Evolutionary conservation across 2,888 invertebrate genomes (phyloP).

Genomic region (Callyntrura guangdongensis): DNA sequence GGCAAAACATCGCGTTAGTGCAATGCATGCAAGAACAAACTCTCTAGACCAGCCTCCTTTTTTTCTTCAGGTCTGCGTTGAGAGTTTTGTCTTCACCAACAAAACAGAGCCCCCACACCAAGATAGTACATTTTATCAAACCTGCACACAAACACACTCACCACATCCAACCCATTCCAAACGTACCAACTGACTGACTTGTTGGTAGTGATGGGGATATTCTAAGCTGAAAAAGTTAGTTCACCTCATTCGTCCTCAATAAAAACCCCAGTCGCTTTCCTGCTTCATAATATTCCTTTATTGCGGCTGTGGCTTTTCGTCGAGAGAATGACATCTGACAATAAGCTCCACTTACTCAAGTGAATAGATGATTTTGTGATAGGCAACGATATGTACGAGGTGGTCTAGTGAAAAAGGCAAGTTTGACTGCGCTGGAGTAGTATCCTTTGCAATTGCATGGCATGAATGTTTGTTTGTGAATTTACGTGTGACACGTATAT

Average conservation of each 20-base stretch:
- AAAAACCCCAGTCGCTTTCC: no score
- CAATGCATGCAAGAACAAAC: neutral
- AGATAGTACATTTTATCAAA: neutral
- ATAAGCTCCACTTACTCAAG: neutral
- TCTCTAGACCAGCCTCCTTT: constrained; percentile 1
- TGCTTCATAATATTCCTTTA: no score
- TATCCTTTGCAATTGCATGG: neutral
- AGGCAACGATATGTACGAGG: neutral
- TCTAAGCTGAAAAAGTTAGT: no score
- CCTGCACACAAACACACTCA: neutral
- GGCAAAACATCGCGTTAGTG: neutral
- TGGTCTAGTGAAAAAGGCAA: neutral
- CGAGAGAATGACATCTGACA: neutral
- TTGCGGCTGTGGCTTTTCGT: no score
- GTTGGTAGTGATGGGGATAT: neutral
- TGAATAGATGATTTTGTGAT: no score
- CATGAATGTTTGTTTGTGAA: neutral
- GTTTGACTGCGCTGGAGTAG: neutral
- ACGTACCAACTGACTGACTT: no score
- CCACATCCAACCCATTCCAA: neutral
- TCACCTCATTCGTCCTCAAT: no score
- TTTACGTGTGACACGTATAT: neutral
- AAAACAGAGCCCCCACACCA: neutral
- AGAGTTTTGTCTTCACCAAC: neutral
- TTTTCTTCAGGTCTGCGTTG: neutral